Conservation (phyloP, 2,888 invertebrate genomes). For the Hirtodrosophila cameraria region DNA sequence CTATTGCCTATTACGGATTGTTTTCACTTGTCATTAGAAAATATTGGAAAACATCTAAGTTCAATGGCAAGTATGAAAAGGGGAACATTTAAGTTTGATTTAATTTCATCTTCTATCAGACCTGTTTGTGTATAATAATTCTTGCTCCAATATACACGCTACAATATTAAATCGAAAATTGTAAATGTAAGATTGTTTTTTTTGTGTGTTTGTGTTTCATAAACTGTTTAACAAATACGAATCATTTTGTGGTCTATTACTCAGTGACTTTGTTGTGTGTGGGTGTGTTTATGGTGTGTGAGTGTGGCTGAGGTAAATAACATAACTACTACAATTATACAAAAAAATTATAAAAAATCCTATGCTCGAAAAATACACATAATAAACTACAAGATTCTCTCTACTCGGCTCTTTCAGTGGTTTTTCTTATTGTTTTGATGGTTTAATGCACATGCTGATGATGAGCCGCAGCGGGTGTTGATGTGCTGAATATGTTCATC, state of each 20-base stretch:
- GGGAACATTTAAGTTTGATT: no score
- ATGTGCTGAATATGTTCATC: conserved; percentile 87
- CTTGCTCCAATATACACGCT: conserved; percentile 40
- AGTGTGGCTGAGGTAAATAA: conserved; percentile 51
- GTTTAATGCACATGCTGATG: conserved; percentile 64
- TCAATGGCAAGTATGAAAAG: no score
- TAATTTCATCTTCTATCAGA: no score
- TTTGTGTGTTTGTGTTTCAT: conserved; percentile 58
- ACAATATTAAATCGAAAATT: conserved; percentile 38
- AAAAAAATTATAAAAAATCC: conserved; percentile 53
- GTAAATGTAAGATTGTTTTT: conserved; percentile 37
- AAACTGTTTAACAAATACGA: conserved; percentile 76
- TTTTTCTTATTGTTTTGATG: conserved; percentile 18
- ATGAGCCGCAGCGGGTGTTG: conserved; percentile 42
- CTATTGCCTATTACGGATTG: no score
- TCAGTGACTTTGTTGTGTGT: conserved; percentile 28
- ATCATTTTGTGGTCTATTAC: conserved; percentile 39
- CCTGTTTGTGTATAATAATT: conserved; percentile 49
- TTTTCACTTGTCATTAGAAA: no score
- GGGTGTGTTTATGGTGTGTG: conserved; percentile 22
- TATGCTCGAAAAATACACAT: conserved; percentile 59
- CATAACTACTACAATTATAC: conserved; percentile 53
- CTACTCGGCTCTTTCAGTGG: conserved; percentile 29
- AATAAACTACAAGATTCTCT: conserved; percentile 70
- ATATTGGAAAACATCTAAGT: no score